Conservation (phyloP, 2,888 invertebrate species). For the Chouioia cunea region DNA sequence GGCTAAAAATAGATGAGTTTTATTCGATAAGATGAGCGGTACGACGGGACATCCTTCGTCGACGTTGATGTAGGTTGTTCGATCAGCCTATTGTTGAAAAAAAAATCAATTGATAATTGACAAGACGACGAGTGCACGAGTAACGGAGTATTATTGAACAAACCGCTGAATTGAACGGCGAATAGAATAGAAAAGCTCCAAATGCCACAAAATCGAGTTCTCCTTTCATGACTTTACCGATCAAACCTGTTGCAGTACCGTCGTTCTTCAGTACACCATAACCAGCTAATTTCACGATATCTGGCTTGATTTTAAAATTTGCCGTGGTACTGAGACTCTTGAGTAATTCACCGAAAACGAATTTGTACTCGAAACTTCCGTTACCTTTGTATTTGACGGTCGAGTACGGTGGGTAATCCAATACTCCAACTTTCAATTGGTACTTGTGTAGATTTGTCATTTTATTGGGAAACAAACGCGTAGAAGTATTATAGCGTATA, state of each 20-base stretch:
- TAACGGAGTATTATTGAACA: too few species aligned
- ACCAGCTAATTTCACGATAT: not conserved
- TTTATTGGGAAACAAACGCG: slow-evolving; percentile 13
- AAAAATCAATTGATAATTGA: not conserved
- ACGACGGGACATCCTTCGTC: slow-evolving; percentile 12
- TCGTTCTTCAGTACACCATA: slow-evolving; percentile 15
- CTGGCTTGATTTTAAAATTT: not conserved
- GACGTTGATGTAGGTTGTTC: not conserved
- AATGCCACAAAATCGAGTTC: slow-evolving; percentile 29
- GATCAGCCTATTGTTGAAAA: slow-evolving; percentile 4
- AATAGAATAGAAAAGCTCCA: slow-evolving; percentile 18
- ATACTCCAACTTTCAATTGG: slow-evolving; percentile 10
- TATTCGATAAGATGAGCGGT: not conserved
- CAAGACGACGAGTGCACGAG: not conserved
- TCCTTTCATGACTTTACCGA: not conserved
- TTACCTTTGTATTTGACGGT: not conserved
- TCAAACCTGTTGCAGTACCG: slow-evolving; percentile 18
- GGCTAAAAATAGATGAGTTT: not conserved
- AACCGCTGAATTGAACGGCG: not conserved
- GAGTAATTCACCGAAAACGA: not conserved
- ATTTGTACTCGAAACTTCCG: not conserved
- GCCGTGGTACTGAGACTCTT: not conserved
- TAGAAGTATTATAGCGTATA: not conserved
- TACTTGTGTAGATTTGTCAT: not conserved
- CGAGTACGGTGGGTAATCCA: slow-evolving; percentile 21